These are phyloP conservation scores for Montipora capitata DNA, from an alignment of 92 coral and sea anemone species.

Conservation along the genomic window DNA sequence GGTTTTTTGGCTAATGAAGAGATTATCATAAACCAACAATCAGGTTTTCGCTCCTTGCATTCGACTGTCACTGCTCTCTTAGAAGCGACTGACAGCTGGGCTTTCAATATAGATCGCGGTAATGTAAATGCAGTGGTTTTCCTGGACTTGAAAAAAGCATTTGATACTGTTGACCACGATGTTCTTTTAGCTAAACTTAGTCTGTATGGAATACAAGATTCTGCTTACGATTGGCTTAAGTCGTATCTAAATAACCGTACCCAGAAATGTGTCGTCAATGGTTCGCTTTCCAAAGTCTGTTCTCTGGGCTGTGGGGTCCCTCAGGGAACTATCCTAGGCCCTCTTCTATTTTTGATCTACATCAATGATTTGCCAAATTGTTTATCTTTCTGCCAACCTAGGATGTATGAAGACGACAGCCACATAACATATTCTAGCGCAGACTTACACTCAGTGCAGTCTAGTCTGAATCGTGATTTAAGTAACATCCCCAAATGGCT, in stretches of 20 bases:
- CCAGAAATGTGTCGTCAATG: slow-evolving; percentile 25
- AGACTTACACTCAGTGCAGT: slow-evolving; percentile 19
- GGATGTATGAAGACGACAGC: slow-evolving; percentile 70
- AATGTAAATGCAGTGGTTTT: slow-evolving; percentile 55
- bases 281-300: no score
- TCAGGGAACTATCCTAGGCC: no score
- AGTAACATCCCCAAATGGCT: slow-evolving; percentile 48
- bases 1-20: slow-evolving; percentile 3
- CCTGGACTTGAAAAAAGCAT: slow-evolving; percentile 41
- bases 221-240: slow-evolving; percentile 23
- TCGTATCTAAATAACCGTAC: slow-evolving; percentile 47
- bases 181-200: slow-evolving; percentile 43
- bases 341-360: no score
- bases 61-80: slow-evolving; percentile 29
- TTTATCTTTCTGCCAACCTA: slow-evolving; percentile 31
- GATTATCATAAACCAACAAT: background rate
- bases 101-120: slow-evolving; percentile 35
- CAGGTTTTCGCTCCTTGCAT: background rate
- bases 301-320: no score
- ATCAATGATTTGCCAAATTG: slow-evolving; percentile 17
- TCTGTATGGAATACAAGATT: slow-evolving; percentile 48
- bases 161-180: slow-evolving; percentile 35
- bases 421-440: slow-evolving; percentile 40
- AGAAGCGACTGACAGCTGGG: slow-evolving; percentile 34
- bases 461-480: slow-evolving; percentile 30